Evolutionary conservation across 2,888 invertebrate genomes (phyloP).

Genomic region (Drosophila stalkeri): DNA sequence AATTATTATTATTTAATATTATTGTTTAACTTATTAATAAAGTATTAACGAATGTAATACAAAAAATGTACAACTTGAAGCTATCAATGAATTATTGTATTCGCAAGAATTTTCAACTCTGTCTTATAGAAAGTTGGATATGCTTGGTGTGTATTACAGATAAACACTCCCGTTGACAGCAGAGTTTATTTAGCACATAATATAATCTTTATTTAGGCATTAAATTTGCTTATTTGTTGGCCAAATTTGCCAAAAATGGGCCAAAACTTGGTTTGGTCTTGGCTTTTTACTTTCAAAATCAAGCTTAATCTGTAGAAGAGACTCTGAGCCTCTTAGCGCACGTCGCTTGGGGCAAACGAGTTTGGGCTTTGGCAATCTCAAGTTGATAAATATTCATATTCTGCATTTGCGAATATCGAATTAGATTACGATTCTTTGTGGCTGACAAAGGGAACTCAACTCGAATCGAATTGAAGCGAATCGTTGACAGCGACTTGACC

Average conservation of each 20-base stretch:
- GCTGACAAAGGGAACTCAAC: slow-evolving; percentile 24
- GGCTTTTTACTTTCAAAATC: slow-evolving; percentile 39
- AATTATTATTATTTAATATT: slow-evolving; percentile 49
- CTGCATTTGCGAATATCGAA: slow-evolving; percentile 43
- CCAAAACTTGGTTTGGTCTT: slow-evolving; percentile 25
- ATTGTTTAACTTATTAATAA: slow-evolving; percentile 67
- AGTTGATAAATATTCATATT: slow-evolving; percentile 61
- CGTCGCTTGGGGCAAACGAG: slow-evolving; percentile 31
- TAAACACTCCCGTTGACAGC: background rate
- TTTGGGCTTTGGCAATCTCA: slow-evolving; percentile 18
- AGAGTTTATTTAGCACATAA: background rate
- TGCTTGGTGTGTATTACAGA: background rate
- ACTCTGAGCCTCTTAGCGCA: slow-evolving; percentile 4
- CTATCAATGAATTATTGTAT: background rate
- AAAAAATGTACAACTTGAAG: slow-evolving; percentile 3
- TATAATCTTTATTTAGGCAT: background rate
- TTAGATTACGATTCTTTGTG: slow-evolving; percentile 21
- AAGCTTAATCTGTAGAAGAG: slow-evolving; percentile 21
- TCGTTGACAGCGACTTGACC: slow-evolving; percentile 58
- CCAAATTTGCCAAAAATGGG: slow-evolving; percentile 22
- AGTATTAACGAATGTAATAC: slow-evolving; percentile 59
- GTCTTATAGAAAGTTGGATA: background rate
- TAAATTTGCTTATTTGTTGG: slow-evolving; percentile 25
- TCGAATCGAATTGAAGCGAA: slow-evolving; percentile 26
- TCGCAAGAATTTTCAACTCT: background rate